A percentile compares a stretch with the other conserved stretches of the same genome.
phyloP scores from a whole-genome alignment of 2,797 vertebrate genomes.

The Eleutherodactylus coqui region DNA sequence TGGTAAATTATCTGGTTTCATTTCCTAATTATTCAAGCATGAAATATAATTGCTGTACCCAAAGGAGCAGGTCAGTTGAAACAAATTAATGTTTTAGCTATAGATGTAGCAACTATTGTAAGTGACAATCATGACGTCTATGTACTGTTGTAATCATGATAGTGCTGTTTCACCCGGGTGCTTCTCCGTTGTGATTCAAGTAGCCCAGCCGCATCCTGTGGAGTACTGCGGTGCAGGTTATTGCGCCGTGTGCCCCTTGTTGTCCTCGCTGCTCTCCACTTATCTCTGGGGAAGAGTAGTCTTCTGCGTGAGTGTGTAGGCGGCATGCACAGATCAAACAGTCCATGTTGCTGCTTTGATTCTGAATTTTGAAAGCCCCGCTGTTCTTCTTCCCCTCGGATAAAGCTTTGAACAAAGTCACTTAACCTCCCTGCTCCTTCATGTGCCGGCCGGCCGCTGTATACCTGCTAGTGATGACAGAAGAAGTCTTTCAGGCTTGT shows the following conservation, averaged over 20 bases:
- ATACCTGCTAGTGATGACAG: not conserved
- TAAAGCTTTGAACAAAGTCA: not conserved
- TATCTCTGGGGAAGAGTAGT: not conserved
- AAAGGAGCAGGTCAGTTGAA: no score
- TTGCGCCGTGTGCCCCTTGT: not conserved
- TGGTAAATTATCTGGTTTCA: no score
- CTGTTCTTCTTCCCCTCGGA: not conserved
- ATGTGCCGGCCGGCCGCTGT: not conserved
- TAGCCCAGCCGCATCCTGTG: not conserved
- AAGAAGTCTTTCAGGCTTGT: not conserved
- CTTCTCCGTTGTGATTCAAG: not conserved
- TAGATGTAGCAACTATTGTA: no score
- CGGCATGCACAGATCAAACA: slow-evolving; percentile 37
- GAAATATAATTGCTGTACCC: no score
- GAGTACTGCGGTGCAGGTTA: not conserved
- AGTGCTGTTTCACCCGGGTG: not conserved
- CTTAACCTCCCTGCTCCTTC: not conserved
- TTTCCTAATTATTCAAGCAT: no score
- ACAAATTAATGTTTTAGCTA: no score
- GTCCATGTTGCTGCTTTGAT: slow-evolving; percentile 25
- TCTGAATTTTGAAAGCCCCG: slow-evolving; percentile 17
- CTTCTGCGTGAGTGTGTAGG: slow-evolving; percentile 11
- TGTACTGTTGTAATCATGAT: no score
- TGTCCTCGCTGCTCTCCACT: not conserved
- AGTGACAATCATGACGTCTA: no score